These are phyloP conservation scores for Catharus ustulatus DNA, from an alignment of 2,797 vertebrate species.

Conservation along the genomic window DNA sequence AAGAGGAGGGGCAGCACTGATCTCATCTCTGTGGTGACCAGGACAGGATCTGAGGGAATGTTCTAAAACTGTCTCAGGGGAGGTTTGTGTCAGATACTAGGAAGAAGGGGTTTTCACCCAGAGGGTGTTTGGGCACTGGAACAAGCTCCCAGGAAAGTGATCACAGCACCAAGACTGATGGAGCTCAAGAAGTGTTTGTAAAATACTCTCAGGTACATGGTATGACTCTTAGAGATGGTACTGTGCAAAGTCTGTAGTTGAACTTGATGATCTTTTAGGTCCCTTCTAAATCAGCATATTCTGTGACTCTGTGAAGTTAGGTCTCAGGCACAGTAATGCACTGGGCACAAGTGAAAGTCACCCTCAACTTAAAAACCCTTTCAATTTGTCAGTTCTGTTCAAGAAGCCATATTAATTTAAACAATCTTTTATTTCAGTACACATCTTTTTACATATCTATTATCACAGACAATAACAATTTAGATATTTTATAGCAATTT, in stretches of 20 bases:
- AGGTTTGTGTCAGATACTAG: not conserved
- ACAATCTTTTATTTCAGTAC: not conserved
- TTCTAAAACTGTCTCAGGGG: not conserved
- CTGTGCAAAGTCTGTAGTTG: not conserved
- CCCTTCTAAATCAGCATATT: not conserved
- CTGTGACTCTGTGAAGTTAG: not conserved
- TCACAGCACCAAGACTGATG: not conserved
- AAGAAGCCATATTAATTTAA: not conserved
- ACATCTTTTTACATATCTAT: not conserved
- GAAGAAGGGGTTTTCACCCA: not conserved
- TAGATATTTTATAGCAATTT: not conserved
- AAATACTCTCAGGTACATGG: not conserved
- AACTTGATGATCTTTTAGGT: not conserved
- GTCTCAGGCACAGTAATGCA: not conserved
- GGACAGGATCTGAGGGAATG: not conserved
- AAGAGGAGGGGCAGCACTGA: not conserved
- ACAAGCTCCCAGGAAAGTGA: not conserved
- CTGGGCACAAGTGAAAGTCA: not conserved
- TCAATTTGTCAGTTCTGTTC: not conserved
- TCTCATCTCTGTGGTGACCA: rapidly evolving
- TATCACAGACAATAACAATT: not conserved
- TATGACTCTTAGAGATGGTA: not conserved
- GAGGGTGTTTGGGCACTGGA: not conserved
- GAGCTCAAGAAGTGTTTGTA: not conserved
- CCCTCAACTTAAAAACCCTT: not conserved